Percentiles rank a stretch among this genome's conserved stretches.
Evolutionary conservation across 2,113 vertebrate genomes (phyloP).

Genomic region (Micromys minutus): DNA sequence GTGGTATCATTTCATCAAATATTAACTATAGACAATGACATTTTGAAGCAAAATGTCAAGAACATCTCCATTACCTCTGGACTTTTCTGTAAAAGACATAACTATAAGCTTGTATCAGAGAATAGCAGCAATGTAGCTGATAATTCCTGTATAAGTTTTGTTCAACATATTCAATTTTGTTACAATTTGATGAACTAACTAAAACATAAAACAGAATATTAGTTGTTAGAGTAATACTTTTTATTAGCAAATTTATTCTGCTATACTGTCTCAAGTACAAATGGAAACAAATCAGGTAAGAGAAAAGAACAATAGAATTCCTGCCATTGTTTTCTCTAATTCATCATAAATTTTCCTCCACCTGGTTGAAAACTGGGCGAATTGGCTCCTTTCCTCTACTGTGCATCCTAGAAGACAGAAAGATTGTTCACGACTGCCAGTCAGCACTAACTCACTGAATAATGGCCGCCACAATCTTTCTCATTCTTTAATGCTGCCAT

Average conservation of each 20-base stretch:
- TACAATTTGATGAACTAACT: background rate
- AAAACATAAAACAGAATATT: background rate
- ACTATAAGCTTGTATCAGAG: background rate
- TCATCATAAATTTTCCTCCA: background rate
- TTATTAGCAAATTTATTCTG: background rate
- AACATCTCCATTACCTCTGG: background rate
- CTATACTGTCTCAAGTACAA: background rate
- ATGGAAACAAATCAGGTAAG: background rate
- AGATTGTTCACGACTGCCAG: background rate
- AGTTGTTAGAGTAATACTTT: background rate
- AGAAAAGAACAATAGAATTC: background rate
- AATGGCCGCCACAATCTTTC: background rate
- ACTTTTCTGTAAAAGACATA: background rate
- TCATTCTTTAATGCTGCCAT: background rate
- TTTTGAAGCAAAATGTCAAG: slow-evolving; percentile 42
- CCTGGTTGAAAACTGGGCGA: background rate
- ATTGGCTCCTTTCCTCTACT: background rate
- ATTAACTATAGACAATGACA: slow-evolving; percentile 52
- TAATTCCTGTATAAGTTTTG: background rate
- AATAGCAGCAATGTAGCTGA: background rate
- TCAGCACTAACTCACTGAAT: background rate
- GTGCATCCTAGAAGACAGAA: background rate
- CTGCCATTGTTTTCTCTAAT: background rate
- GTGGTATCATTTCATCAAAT: slow-evolving; percentile 44
- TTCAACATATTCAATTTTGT: background rate